A percentile compares a stretch with the other conserved stretches of the same genome.
These are phyloP conservation scores for Riptortus pedestris DNA, from an alignment of 1,140 invertebrate genomes.

Conservation along the genomic window DNA sequence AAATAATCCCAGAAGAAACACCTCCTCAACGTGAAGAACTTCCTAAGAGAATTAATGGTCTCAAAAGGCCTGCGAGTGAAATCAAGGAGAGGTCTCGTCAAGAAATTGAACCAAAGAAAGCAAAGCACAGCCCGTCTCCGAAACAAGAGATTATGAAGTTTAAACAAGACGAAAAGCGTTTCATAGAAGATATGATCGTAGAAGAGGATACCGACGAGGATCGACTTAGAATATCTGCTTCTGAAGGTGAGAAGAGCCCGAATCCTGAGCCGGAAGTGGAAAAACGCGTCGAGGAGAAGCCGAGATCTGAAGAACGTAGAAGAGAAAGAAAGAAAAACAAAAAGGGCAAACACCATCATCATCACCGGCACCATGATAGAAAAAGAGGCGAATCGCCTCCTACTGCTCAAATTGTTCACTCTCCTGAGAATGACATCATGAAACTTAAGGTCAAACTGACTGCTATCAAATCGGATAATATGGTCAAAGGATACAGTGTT, in stretches of 20 bases:
- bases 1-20: neutral
- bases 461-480: constrained; percentile 25
- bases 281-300: constrained; percentile 26
- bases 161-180: constrained; percentile 20
- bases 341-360: constrained; percentile 34
- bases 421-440: constrained; percentile 32
- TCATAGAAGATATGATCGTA: constrained; percentile 21
- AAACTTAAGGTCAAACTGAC: constrained; percentile 35
- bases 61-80: neutral
- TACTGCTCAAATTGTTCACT: constrained; percentile 33
- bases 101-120: constrained; percentile 1
- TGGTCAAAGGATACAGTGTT: constrained; percentile 21
- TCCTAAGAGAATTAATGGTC: neutral
- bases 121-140: neutral
- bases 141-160: neutral
- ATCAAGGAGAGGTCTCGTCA: neutral
- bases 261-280: constrained; percentile 27
- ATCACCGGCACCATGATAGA: constrained; percentile 30
- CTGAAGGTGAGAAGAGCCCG: constrained; percentile 21
- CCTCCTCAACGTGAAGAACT: neutral
- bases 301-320: constrained; percentile 20
- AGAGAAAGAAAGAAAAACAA: constrained; percentile 28
- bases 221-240: constrained; percentile 21
- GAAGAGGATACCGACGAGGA: constrained; percentile 29
- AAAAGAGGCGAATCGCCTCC: constrained; percentile 28